Evolutionary conservation across 2,888 invertebrate genomes (phyloP).

Genomic region (Nomada hirtipes): DNA sequence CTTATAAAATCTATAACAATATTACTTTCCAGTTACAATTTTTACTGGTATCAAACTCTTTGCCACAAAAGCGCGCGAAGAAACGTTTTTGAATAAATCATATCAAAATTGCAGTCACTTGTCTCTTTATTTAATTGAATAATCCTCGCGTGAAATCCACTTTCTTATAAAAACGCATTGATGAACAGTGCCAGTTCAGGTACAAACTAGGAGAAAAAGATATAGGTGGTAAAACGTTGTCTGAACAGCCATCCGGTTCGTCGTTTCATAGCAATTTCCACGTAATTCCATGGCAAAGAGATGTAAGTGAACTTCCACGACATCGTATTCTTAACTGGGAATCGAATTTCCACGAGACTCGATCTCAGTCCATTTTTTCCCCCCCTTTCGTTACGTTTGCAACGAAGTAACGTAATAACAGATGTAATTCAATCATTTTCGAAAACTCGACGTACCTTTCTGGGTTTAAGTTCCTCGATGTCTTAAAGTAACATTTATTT

Average conservation of each 20-base stretch:
- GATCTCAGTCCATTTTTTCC: neutral
- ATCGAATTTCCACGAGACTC: slow-evolving; percentile 40
- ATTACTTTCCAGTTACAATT: too few species aligned
- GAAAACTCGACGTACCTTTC: neutral
- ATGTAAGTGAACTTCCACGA: slow-evolving; percentile 26
- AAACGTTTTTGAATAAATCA: too few species aligned
- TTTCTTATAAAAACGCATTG: neutral
- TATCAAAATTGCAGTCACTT: too few species aligned
- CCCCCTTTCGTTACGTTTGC: neutral
- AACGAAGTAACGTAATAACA: neutral
- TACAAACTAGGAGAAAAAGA: slow-evolving; percentile 13
- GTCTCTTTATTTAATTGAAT: neutral
- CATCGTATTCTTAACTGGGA: slow-evolving; percentile 40
- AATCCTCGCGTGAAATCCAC: neutral
- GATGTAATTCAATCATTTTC: slow-evolving; percentile 23
- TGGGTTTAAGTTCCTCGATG: neutral
- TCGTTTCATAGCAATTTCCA: slow-evolving; percentile 37
- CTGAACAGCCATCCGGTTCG: slow-evolving; percentile 38
- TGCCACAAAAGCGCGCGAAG: too few species aligned
- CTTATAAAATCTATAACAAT: too few species aligned
- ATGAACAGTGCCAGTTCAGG: neutral
- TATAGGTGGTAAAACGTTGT: slow-evolving; percentile 16
- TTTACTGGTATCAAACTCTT: too few species aligned
- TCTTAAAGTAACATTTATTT: too few species aligned
- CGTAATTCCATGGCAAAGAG: slow-evolving; percentile 45